Base-by-base conservation (phyloP, 2,888 invertebrate genomes). In the Volucella bombylans region DNA sequence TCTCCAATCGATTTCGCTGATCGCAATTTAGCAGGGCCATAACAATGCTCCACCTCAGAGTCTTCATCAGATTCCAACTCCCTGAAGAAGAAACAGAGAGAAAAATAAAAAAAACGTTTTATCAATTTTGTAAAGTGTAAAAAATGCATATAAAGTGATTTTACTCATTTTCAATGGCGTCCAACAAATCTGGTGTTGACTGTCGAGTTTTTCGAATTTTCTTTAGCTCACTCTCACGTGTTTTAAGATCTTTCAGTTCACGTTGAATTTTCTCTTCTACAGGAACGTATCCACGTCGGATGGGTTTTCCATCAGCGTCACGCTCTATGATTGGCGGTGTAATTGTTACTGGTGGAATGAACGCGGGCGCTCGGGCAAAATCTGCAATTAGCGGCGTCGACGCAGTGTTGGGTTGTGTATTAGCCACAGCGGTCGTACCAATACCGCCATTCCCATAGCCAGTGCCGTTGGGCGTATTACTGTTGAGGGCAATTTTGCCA, bases 201-300 rank as follows among this genome's bases (percentile, higher is more conserved):
- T 94, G 93, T 77, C 93, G 91, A 80, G 93, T 92, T 90, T 94
- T 93, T 86, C 95, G 93, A 92, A 94, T 93, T 87, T 93, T 93
- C 93, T 96, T 96, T 54, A 97, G 92, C 89, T 97, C 97, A 86
- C 95, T 95, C 89, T 97, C 97, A 72, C 97, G 93, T 87, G 94
- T 94, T 89, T 96, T 95, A 94, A 97, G 95, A 88, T 97, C 97
- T 89, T 95, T 93, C 65, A 98, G 92, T 91, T 98, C 98, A 86
- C 95, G 95, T 89, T 96, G 96, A 88, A 98, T 97, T 91, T 96
- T 97, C 88, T 96, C 95, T 90, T 97, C 97, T 2, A 97, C 96
- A 0, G 97, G 96, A 4, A 96, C 94, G 90, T 94, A 96, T 14
- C 96, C 96, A 87, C 96, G 96, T 73, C 96, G 93, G 43, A 95